phyloP scores from a whole-genome alignment of 2,113 vertebrate genomes.

The Thinocorus orbignyianus region DNA sequence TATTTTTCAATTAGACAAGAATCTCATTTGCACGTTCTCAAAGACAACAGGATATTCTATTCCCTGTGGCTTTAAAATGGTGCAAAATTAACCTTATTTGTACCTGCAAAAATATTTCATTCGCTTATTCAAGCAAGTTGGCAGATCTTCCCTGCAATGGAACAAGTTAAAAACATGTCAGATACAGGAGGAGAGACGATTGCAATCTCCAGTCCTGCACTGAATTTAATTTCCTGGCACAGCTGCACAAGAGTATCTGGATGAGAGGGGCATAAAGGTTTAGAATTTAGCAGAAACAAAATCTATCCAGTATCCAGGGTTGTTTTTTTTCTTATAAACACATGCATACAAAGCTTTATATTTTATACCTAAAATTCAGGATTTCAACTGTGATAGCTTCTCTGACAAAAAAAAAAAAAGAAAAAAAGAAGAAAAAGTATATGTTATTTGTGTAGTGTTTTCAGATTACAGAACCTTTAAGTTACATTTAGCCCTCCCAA shows the following conservation, averaged over 20 bases:
- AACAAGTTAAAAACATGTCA: background rate
- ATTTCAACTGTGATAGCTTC: background rate
- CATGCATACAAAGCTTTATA: background rate
- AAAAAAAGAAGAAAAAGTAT: too few species aligned
- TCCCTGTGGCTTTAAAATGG: constrained; percentile 42
- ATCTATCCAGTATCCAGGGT: background rate
- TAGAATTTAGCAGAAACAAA: background rate
- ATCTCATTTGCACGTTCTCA: constrained; percentile 19
- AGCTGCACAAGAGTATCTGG: background rate
- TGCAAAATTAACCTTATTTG: constrained; percentile 24
- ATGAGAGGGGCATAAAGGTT: background rate
- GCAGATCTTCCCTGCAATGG: background rate
- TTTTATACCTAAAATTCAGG: background rate
- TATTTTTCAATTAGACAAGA: constrained; percentile 59
- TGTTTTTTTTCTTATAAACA: background rate
- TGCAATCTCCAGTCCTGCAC: background rate
- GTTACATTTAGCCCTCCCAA: background rate
- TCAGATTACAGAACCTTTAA: background rate
- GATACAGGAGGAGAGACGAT: background rate
- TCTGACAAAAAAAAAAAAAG: background rate
- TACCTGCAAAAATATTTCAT: constrained; percentile 18
- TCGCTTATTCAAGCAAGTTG: background rate
- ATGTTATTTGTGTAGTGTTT: background rate
- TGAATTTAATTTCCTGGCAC: constrained; percentile 60
- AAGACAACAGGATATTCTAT: constrained; percentile 44